Evolutionary conservation across 1,140 invertebrate species (phyloP).

Genomic region (Myzus persicae): DNA sequence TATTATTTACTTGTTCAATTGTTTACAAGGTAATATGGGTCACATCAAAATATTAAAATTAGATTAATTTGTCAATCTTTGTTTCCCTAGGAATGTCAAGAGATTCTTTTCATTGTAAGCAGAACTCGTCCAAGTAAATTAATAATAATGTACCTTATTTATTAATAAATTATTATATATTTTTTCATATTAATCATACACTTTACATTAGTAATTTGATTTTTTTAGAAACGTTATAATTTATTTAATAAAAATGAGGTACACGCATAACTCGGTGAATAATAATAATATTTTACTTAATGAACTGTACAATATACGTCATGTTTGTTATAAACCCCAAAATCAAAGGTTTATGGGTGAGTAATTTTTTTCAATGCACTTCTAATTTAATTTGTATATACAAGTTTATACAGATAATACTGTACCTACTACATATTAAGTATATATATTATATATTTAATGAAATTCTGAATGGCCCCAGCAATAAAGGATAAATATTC

Average conservation of each 20-base stretch:
- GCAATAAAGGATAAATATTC: not conserved
- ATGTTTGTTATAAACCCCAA: not conserved
- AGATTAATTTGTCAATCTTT: no score
- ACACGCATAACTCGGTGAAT: not conserved
- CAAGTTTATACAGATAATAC: not conserved
- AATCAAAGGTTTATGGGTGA: not conserved
- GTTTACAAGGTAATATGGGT: no score
- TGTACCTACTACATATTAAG: not conserved
- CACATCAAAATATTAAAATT: no score
- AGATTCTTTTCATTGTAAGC: no score
- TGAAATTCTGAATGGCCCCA: not conserved
- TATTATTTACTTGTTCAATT: no score
- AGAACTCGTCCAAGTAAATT: no score
- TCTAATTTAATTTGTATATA: slow-evolving; percentile 1
- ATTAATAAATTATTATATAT: not conserved
- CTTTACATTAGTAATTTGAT: not conserved
- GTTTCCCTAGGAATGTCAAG: no score
- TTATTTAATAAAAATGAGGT: not conserved
- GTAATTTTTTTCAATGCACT: slow-evolving; percentile 4
- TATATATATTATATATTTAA: not conserved
- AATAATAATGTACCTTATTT: not conserved
- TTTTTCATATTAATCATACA: not conserved
- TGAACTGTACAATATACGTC: not conserved
- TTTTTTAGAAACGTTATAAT: not conserved
- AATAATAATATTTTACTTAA: slow-evolving; percentile 31